Evolutionary conservation across 2,888 invertebrate species (phyloP).

Genomic region (Coremacera marginata): DNA sequence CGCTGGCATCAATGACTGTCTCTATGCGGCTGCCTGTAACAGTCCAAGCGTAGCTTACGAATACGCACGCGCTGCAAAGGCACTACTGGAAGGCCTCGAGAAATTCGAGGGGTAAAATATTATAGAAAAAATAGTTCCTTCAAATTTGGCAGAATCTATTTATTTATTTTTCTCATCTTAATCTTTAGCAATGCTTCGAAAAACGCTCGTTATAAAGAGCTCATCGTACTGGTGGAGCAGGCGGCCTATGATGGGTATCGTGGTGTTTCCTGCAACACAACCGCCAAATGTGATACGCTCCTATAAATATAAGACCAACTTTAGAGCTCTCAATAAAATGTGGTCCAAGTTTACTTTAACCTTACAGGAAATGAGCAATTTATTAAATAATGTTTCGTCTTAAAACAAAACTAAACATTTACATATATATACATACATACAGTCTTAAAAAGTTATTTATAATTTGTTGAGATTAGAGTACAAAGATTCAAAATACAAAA

Average conservation of each 20-base stretch:
- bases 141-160: background rate
- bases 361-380: slow-evolving; percentile 26
- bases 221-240: slow-evolving; percentile 75
- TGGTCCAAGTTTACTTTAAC: background rate
- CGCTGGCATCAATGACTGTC: slow-evolving; percentile 78
- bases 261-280: slow-evolving; percentile 73
- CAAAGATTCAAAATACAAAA: background rate
- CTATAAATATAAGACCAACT: slow-evolving; percentile 40
- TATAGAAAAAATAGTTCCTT: background rate
- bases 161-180: background rate
- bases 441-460: slow-evolving; percentile 44
- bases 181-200: slow-evolving; percentile 56
- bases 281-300: slow-evolving; percentile 70
- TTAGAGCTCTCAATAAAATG: background rate
- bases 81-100: slow-evolving; percentile 79
- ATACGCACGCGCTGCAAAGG: slow-evolving; percentile 83
- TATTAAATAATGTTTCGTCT: background rate
- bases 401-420: background rate
- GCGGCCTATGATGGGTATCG: slow-evolving; percentile 77
- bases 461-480: slow-evolving; percentile 4
- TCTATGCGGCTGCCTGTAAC: slow-evolving; percentile 82
- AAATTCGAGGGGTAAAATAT: slow-evolving; percentile 75
- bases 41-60: slow-evolving; percentile 77
- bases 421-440: slow-evolving; percentile 29
- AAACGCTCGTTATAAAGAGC: slow-evolving; percentile 75